Evolutionary conservation across 2,888 invertebrate genomes (phyloP), one percentile per base, ranked within the genome.

Genomic region (Trissonchulus latispiculum): DNA sequence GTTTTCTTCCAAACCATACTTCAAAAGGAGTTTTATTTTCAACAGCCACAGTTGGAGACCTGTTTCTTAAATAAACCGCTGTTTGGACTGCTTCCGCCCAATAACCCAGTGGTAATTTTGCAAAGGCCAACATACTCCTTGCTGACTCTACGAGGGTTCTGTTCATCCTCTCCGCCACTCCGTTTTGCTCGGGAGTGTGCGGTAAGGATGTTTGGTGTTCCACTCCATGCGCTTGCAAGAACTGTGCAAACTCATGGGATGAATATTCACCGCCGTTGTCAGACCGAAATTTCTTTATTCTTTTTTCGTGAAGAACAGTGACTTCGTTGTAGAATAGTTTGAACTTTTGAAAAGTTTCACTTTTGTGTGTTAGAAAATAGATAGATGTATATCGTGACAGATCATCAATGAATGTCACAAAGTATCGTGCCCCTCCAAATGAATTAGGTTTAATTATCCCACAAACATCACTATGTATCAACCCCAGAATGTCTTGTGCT

Each of bases 71-170:
- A 36, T 76, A 76, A 0, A 48, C 76, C 61, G 76, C 75, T 23
- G 76, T 76, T 3, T 32, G 28, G 1, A 74, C 33, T 2, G 75
- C 76, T 61, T 75, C 73, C 28, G 72, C 76, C 76, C 76, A 76
- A 32, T 36, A 76, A 1, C 18, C 29, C 35, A 70, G 62, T 1
- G 73, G 66, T 61, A 76, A 32, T n/a, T 68, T 68, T 2, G 72
- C 62, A 23, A 73, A 32, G 15, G 37, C 29, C 3, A 75, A 35
- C 59, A 76, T 74, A 1, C 67, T 64, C 35, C 76, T 33, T 3
- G 71, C 73, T 64, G 36, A 67, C 23, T 74, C 73, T 2, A 75
- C 3, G 1, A 75, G 36, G 1, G 48, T 72, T 0, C 75, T 23
- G 66, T 75, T 75, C 68, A 61, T 67, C 15, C 75, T 31, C 32